Conservation (phyloP, 2,797 vertebrate species). For the Centropyge bicolor region DNA sequence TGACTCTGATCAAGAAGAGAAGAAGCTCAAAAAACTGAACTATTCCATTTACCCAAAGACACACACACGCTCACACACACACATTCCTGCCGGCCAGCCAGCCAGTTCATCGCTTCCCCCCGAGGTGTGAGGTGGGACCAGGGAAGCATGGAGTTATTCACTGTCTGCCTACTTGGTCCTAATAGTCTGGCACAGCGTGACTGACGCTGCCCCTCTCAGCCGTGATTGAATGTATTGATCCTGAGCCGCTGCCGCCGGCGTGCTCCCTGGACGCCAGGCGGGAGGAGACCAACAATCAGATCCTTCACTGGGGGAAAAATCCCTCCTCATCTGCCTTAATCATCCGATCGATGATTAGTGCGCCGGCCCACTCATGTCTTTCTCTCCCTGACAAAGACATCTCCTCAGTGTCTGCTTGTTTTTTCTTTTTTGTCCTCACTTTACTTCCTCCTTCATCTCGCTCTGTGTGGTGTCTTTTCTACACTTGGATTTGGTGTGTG, state of each 20-base stretch:
- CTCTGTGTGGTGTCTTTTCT: conserved; percentile 21
- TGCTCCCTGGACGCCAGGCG: conserved; percentile 85
- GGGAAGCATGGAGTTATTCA: conserved; percentile 90
- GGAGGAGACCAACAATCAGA: conserved; percentile 90
- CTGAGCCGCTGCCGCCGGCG: conserved; percentile 70
- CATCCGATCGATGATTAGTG: conserved; percentile 95
- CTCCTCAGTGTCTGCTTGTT: conserved; percentile 78
- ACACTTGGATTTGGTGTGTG: neutral
- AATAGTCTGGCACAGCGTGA: conserved; percentile 93
- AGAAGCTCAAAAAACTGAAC: neutral
- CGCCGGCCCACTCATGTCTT: conserved; percentile 80
- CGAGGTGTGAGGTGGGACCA: conserved; percentile 86
- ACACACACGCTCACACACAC: conserved; percentile 23
- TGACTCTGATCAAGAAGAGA: too few species aligned
- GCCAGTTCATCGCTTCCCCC: conserved; percentile 86
- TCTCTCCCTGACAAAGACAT: conserved; percentile 80
- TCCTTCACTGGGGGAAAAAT: conserved; percentile 91
- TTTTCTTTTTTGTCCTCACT: conserved; percentile 44
- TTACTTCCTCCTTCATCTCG: conserved; percentile 30
- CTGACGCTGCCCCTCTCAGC: conserved; percentile 81
- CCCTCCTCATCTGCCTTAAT: conserved; percentile 97
- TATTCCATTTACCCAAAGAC: conserved; percentile 21
- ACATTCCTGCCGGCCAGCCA: conserved; percentile 66
- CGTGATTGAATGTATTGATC: conserved; percentile 95
- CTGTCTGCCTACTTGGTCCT: conserved; percentile 93